phyloP scores from a whole-genome alignment of 2,888 invertebrate genomes.

The Temnothorax ravouxi region DNA sequence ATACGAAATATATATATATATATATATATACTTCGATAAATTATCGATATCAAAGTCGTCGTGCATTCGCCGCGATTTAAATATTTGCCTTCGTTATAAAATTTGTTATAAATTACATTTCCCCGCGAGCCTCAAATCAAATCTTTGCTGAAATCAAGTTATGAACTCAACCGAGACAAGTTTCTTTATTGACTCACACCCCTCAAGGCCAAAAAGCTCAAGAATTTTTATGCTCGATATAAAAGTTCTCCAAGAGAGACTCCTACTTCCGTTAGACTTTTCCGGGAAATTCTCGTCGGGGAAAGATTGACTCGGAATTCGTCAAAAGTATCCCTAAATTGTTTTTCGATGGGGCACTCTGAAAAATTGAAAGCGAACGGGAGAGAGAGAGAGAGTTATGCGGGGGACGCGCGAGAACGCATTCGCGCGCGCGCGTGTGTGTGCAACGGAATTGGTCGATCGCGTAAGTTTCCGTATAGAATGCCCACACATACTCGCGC shows the following conservation, averaged over 20 bases:
- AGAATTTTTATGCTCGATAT: conserved; percentile 12
- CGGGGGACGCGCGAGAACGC: background rate
- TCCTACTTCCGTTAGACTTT: background rate
- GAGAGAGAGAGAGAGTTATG: conserved; percentile 9
- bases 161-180: conserved; percentile 13
- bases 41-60: background rate
- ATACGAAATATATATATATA: background rate
- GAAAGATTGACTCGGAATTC: conserved; percentile 37
- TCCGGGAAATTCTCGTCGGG: background rate
- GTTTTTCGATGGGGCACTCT: conserved; percentile 50
- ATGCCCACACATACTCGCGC: background rate
- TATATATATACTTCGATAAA: background rate
- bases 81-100: background rate
- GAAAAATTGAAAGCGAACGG: conserved; percentile 40
- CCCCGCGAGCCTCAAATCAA: background rate
- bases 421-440: background rate
- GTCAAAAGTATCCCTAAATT: conserved; percentile 47
- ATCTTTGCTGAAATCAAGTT: background rate
- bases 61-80: background rate
- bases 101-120: background rate
- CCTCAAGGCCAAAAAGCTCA: conserved; percentile 19
- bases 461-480: conserved; percentile 32
- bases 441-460: conserved; percentile 35
- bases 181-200: conserved; percentile 10
- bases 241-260: conserved; percentile 22